phyloP scores from a whole-genome alignment of 2,113 vertebrate species.

The Nettapus auritus region DNA sequence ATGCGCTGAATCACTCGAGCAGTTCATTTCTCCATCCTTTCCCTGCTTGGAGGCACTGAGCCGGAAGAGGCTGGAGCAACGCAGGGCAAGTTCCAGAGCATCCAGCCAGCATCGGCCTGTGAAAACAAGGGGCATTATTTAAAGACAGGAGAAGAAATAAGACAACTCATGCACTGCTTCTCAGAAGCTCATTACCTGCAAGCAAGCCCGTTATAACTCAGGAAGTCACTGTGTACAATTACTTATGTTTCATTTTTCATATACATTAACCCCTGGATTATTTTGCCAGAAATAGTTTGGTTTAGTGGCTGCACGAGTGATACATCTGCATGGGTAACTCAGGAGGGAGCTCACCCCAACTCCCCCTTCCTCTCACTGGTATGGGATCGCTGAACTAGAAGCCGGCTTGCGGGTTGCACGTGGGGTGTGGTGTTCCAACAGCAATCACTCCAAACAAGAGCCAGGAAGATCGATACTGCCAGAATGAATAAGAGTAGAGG shows the following conservation, averaged over 20 bases:
- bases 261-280: neutral
- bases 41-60: constrained; percentile 84
- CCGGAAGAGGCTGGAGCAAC: constrained; percentile 92
- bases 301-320: neutral
- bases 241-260: neutral
- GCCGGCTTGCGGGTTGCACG: fast-evolving
- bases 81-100: constrained; percentile 92
- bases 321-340: neutral
- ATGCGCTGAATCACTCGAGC: constrained; percentile 81
- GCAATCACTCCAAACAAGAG: neutral
- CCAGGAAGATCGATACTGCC: neutral
- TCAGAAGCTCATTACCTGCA: neutral
- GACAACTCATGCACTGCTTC: neutral
- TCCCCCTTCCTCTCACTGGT: neutral
- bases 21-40: constrained; percentile 84
- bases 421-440: neutral
- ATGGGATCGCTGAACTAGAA: neutral
- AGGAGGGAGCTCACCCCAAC: neutral
- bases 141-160: neutral
- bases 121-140: neutral
- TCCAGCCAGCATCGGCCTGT: constrained; percentile 98
- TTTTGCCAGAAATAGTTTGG: neutral
- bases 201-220: neutral
- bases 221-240: neutral
- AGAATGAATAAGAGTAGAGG: neutral